A percentile compares a stretch with the other conserved stretches of the same genome.
These are phyloP conservation scores for Lethocerus indicus DNA, from an alignment of 1,140 invertebrate species.

Conservation along the genomic window DNA sequence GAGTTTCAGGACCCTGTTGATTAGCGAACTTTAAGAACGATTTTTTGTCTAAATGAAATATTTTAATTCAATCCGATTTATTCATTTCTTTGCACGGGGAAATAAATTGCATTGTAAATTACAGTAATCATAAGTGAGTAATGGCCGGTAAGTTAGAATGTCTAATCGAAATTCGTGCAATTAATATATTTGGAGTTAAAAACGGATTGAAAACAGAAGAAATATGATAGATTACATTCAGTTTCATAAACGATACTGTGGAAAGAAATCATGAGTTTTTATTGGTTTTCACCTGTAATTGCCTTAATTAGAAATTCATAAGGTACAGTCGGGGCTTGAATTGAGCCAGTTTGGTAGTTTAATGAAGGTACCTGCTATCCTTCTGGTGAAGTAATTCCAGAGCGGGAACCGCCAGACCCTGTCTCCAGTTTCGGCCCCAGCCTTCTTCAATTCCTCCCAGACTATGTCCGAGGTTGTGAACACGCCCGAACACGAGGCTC, in stretches of 20 bases:
- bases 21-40: background rate
- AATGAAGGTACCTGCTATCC: constrained; percentile 24
- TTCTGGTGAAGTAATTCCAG: constrained; percentile 33
- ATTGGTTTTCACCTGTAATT: background rate
- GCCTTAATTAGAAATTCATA: background rate
- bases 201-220: background rate
- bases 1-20: background rate
- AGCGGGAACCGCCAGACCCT: constrained; percentile 78
- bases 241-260: background rate
- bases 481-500: constrained; percentile 46
- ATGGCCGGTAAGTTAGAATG: too few species aligned
- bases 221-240: background rate
- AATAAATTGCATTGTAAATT: too few species aligned
- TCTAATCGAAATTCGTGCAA: too few species aligned
- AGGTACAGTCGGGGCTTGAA: constrained; percentile 29
- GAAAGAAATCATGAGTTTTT: background rate
- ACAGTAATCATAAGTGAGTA: too few species aligned
- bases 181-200: too few species aligned
- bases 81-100: background rate
- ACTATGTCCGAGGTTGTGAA: constrained; percentile 49
- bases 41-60: background rate
- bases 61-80: background rate
- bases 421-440: constrained; percentile 59
- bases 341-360: constrained; percentile 31
- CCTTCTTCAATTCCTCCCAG: constrained; percentile 40